Conservation (phyloP, 2,797 vertebrate species). For the Smutsia gigantea region DNA sequence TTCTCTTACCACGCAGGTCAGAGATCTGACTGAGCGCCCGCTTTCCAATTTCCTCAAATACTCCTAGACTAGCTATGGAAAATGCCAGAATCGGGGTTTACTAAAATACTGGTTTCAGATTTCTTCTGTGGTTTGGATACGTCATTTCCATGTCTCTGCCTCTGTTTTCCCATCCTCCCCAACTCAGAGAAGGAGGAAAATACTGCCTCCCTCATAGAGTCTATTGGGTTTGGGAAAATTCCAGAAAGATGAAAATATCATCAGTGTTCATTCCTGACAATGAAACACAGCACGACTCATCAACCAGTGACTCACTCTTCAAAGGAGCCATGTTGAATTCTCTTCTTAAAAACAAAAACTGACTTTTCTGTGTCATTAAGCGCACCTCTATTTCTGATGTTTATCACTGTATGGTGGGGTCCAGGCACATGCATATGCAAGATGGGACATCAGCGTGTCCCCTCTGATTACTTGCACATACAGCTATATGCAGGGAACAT, state of each 20-base stretch:
- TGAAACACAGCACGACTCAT: background rate
- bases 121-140: slow-evolving; percentile 58
- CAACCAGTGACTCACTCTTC: slow-evolving; percentile 58
- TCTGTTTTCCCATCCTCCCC: slow-evolving; percentile 66
- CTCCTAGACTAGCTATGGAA: slow-evolving; percentile 49
- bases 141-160: slow-evolving; percentile 64
- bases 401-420: background rate
- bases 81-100: slow-evolving; percentile 63
- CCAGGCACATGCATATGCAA: background rate
- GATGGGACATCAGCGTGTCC: background rate
- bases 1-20: slow-evolving; percentile 18
- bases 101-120: slow-evolving; percentile 30
- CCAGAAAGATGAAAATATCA: slow-evolving; percentile 71
- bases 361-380: background rate
- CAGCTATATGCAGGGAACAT: background rate
- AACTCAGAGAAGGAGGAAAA: slow-evolving; percentile 65
- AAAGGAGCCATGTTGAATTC: slow-evolving; percentile 16
- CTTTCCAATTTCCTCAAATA: slow-evolving; percentile 21
- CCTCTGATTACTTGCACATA: rapidly evolving
- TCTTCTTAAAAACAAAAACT: slow-evolving; percentile 3
- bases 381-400: slow-evolving; percentile 1
- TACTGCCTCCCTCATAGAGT: slow-evolving; percentile 59
- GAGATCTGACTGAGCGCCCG: background rate
- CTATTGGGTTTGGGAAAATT: slow-evolving; percentile 70
- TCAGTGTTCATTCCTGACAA: slow-evolving; percentile 64